phyloP scores from a whole-genome alignment of 2,113 vertebrate genomes.

The Trogon melanurus region DNA sequence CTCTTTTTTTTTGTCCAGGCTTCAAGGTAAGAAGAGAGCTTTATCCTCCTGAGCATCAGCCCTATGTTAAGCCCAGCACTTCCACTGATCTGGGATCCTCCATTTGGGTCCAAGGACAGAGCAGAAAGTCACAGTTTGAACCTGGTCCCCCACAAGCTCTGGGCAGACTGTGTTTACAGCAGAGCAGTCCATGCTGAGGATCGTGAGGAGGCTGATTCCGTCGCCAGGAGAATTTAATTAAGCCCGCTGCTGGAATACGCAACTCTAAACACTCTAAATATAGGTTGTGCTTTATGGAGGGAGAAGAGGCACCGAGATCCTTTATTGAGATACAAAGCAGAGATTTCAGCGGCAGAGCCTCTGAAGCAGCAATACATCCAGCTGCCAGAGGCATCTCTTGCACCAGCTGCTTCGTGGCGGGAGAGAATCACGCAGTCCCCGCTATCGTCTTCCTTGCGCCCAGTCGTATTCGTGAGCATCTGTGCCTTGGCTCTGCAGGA shows the following conservation, averaged over 20 bases:
- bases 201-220: neutral
- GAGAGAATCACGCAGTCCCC: neutral
- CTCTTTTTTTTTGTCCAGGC: neutral
- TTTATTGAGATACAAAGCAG: neutral
- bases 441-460: neutral
- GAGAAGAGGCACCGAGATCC: neutral
- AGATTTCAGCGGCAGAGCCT: neutral
- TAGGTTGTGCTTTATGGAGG: neutral
- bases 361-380: neutral
- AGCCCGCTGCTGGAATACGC: neutral
- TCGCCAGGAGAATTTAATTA: neutral
- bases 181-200: neutral
- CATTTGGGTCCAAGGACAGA: neutral
- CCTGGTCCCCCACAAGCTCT: neutral
- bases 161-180: neutral
- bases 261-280: neutral
- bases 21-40: neutral
- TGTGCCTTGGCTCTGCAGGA: neutral
- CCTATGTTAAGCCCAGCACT: neutral
- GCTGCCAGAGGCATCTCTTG: neutral
- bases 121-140: neutral
- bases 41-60: neutral
- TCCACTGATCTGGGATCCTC: neutral
- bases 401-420: neutral
- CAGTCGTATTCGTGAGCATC: neutral